phyloP scores from a whole-genome alignment of 2,888 invertebrate species.

The Branchipolynoe longqiensis region DNA sequence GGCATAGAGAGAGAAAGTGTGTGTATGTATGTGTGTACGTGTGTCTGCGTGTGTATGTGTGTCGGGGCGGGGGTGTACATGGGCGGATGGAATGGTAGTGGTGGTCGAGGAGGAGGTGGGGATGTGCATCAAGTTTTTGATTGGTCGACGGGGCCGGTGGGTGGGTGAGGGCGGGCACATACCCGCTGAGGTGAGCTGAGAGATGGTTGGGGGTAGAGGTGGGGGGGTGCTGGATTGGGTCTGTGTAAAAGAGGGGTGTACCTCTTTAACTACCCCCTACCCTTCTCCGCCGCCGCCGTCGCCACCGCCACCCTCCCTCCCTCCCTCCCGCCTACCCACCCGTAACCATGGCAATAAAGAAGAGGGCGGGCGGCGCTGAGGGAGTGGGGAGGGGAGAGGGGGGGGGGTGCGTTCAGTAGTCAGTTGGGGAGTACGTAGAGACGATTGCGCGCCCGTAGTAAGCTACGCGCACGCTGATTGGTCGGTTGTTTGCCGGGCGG shows the following conservation, averaged over 20 bases:
- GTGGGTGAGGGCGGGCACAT: constrained; percentile 16
- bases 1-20: no score
- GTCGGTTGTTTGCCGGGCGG: constrained; percentile 47
- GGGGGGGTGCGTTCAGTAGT: not conserved
- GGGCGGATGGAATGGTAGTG: constrained; percentile 17
- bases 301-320: no score
- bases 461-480: constrained; percentile 40
- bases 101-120: constrained; percentile 3
- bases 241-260: not conserved
- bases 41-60: no score
- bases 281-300: no score
- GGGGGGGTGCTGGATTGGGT: not conserved
- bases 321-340: not conserved
- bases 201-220: not conserved
- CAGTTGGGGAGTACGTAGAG: constrained; percentile 23
- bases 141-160: constrained; percentile 38
- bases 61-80: not conserved
- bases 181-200: not conserved
- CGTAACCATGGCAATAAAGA: constrained; percentile 49
- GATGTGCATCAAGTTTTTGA: constrained; percentile 41
- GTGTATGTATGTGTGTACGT: no score
- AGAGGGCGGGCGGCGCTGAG: no score
- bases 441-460: constrained; percentile 19
- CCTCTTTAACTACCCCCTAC: no score
- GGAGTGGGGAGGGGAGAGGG: no score